These are phyloP conservation scores for Drosophila atroscutellata DNA, from an alignment of 2,888 invertebrate species.

Conservation along the genomic window DNA sequence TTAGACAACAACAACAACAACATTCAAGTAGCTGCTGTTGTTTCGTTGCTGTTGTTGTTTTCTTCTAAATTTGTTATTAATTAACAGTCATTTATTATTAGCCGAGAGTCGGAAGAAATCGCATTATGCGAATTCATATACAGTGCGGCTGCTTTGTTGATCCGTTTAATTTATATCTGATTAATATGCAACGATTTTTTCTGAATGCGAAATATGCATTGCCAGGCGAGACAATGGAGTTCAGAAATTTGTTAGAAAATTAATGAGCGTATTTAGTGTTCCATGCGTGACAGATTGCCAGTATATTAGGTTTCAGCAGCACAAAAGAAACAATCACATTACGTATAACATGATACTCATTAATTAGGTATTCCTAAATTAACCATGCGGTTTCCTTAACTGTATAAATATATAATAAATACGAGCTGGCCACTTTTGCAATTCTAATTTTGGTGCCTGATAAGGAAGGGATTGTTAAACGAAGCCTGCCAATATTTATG, in stretches of 20 bases:
- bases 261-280: constrained; percentile 48
- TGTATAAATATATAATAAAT: background rate
- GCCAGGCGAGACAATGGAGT: constrained; percentile 37
- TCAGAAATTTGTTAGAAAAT: constrained; percentile 36
- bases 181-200: constrained; percentile 69
- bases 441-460: background rate
- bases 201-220: constrained; percentile 38
- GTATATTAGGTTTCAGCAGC: constrained; percentile 17
- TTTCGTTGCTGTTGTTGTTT: constrained; percentile 25
- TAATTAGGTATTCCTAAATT: background rate
- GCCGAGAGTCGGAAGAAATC: constrained; percentile 58
- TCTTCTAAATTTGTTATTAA: constrained; percentile 73
- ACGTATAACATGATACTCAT: background rate
- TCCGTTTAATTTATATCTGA: constrained; percentile 62
- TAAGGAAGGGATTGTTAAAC: background rate
- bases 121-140: constrained; percentile 35
- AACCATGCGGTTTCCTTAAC: background rate
- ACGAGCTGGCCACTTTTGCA: background rate
- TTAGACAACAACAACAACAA: constrained; percentile 38
- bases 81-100: constrained; percentile 72
- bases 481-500: background rate
- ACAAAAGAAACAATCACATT: background rate
- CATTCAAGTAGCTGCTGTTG: constrained; percentile 37
- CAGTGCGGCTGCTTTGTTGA: constrained; percentile 61
- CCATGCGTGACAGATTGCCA: constrained; percentile 38